Evolutionary conservation across 2,113 vertebrate species (phyloP).

Genomic region (Rutilus rutilus): DNA sequence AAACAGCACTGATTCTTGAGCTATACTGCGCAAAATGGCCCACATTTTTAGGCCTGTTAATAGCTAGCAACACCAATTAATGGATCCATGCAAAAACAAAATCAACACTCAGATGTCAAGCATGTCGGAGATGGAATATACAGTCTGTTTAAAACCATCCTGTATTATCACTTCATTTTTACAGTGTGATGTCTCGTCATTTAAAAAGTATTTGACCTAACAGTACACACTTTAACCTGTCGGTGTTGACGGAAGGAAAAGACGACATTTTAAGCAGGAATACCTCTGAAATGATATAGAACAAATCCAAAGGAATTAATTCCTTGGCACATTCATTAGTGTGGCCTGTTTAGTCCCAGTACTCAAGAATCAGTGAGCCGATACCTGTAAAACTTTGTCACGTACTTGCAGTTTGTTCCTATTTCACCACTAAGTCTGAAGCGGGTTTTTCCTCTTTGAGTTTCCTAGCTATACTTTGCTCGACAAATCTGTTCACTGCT

Average conservation of each 20-base stretch:
- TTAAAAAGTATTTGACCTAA: conserved; percentile 2
- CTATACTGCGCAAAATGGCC: neutral
- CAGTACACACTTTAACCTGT: neutral
- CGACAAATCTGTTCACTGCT: neutral
- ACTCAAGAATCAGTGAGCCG: neutral
- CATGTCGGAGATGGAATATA: neutral
- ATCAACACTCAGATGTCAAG: neutral
- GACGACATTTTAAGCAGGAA: too few relatives aligned
- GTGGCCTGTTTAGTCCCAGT: neutral
- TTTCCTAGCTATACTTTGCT: conserved; percentile 11
- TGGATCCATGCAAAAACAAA: neutral
- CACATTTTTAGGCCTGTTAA: neutral
- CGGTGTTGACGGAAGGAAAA: neutral
- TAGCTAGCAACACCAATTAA: neutral
- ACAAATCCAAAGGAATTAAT: too few relatives aligned
- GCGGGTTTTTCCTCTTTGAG: neutral
- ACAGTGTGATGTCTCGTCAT: neutral
- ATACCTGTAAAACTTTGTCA: neutral
- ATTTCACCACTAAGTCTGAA: too few relatives aligned
- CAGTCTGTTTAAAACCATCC: conserved; percentile 4
- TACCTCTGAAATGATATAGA: too few relatives aligned
- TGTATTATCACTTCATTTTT: neutral
- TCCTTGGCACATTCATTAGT: neutral
- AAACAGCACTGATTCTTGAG: conserved; percentile 16
- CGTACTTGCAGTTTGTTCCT: neutral